phyloP scores from a whole-genome alignment of 2,888 invertebrate species.

The Acrocyrtus sp. region DNA sequence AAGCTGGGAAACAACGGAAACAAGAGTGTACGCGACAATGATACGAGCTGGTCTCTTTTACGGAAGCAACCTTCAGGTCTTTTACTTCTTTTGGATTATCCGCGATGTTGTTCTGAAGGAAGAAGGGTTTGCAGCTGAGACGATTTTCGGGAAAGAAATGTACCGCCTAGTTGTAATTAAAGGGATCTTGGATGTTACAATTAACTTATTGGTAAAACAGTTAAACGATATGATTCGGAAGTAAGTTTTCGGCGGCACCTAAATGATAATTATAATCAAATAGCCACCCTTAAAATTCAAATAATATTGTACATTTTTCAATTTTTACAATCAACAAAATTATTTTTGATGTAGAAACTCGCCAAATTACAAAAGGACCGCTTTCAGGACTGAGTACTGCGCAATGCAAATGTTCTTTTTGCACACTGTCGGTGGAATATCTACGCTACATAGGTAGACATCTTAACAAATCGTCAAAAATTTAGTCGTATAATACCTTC shows the following conservation, averaged over 20 bases:
- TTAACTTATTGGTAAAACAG: slow-evolving; percentile 5
- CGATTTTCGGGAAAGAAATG: slow-evolving; percentile 24
- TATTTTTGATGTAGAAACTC: slow-evolving; percentile 5
- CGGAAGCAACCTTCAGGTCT: slow-evolving; percentile 26
- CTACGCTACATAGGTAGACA: no score
- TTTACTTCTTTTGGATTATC: slow-evolving; percentile 30
- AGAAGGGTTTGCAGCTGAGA: slow-evolving; percentile 25
- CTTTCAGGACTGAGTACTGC: slow-evolving; percentile 15
- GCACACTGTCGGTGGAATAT: no score
- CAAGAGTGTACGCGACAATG: slow-evolving; percentile 29
- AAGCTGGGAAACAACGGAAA: background rate
- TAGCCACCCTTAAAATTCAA: no score
- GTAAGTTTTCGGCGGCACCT: no score
- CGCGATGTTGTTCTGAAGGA: background rate
- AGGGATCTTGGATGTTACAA: slow-evolving; percentile 12
- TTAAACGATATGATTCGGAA: no score
- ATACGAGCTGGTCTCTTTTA: slow-evolving; percentile 23
- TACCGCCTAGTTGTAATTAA: slow-evolving; percentile 33
- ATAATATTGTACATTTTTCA: no score
- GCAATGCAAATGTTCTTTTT: slow-evolving; percentile 21
- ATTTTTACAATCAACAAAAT: no score
- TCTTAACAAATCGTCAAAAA: no score
- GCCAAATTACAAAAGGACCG: slow-evolving; percentile 3
- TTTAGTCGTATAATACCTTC: no score
- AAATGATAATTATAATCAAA: no score